Conservation (phyloP, 2,113 vertebrate species). For the Kryptolebias marmoratus region DNA sequence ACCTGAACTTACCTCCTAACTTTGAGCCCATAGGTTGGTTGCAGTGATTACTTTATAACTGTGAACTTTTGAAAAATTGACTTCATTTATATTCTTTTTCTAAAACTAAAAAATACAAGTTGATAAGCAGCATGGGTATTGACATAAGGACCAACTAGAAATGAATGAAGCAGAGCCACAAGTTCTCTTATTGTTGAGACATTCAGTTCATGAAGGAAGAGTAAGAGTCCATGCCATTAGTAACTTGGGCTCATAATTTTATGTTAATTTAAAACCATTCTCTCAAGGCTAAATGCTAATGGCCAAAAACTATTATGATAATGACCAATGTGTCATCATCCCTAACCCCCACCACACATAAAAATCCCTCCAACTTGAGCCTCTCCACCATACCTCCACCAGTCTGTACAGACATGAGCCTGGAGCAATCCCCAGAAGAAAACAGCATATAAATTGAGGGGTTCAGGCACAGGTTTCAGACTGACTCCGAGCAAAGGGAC, state of each 20-base stretch:
- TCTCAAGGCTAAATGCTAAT: constrained; percentile 74
- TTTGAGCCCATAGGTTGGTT: neutral
- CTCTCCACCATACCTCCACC: neutral
- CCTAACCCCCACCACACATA: neutral
- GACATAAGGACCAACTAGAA: neutral
- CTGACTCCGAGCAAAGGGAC: constrained; percentile 5
- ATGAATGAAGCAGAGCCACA: neutral
- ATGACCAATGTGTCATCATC: constrained; percentile 1
- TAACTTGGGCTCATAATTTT: constrained; percentile 16
- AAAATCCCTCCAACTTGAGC: neutral
- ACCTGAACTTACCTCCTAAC: no score
- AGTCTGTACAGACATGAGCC: neutral
- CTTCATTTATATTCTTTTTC: neutral
- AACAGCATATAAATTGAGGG: constrained; percentile 60
- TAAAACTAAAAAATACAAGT: neutral
- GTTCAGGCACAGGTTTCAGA: constrained; percentile 6
- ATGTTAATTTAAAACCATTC: constrained; percentile 30
- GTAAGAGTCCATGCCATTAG: neutral
- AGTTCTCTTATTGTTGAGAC: neutral
- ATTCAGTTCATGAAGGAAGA: neutral
- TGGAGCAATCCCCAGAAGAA: neutral
- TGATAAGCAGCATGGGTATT: constrained; percentile 8
- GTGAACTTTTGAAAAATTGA: neutral
- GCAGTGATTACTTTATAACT: neutral
- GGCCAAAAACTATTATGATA: constrained; percentile 27